Base-by-base conservation (phyloP, 2,888 invertebrate genomes). In the Lumbricus terrestris region DNA sequence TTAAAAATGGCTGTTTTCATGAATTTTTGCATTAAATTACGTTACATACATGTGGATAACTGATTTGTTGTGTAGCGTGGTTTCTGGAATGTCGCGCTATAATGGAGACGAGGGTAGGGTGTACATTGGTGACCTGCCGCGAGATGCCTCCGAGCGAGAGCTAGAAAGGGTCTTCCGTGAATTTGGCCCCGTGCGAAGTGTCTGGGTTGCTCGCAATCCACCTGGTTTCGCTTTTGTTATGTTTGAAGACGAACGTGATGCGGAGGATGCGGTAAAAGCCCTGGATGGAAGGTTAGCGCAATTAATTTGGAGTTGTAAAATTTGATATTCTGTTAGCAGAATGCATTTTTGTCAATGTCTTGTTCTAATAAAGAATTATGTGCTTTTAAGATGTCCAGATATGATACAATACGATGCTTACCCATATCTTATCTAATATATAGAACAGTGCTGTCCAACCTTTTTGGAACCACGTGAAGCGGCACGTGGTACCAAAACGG, bases 161-260 rank as follows among this genome's bases (percentile, higher is more conserved):
- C 47, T 92, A 23, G 91, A 92, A 88, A 88, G 90, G 90, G 90
- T 90, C 23, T 92, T 91, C 89, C 97, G 91, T 34, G 91, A 92
- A 82, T 93, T 92, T 91, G 92, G 92, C 37, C 89, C 91, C 88
- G 90, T 94, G 34, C 92, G 92, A 89, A 94, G 93, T 91, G 94
- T 94, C n/a, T 94, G 94, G 94, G 94, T 95, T 3, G 94, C 94
- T 13, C 91, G 94, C 88, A 94, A 94, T 91, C 94, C 94, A 29
- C 93, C 94, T 23, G 94, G 97, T 34, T 97, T 98, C 95, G 97
- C 97, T 0, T 98, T 98, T 95, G 97, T 97, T 8, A 97, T 97
- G 95, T 98, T 96, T 95, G 97, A 97, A 95, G 98, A 98, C 94
- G 96, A 97, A 33, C 95, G 98, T 91, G 98, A 98, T 94, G 98